Evolutionary conservation across 2,888 invertebrate species (phyloP), one percentile per base, ranked within the genome.

Genomic region (Tanytarsus gracilentus): DNA sequence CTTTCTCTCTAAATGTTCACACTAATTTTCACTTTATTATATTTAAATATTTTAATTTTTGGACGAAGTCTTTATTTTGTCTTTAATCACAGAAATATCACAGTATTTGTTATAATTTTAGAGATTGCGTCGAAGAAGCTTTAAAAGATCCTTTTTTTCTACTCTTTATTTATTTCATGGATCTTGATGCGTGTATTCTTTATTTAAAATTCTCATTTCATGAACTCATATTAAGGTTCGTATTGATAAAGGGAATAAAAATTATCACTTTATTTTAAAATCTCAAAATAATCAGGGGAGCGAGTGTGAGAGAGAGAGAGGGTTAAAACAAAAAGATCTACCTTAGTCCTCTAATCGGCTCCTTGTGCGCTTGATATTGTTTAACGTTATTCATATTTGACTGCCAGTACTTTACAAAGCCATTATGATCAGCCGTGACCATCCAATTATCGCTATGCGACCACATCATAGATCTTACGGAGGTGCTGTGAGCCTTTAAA

Each of bases 321-420:
- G n/a, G n/a, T n/a, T 52, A 53, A 51, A 53, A 53, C 53, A 29
- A 30, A 53, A 53, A 36, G 69, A 70, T 77, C 80, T 86, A 93
- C 92, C 91, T 91, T 80, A 99, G 88, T 78, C 97, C 97, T 76
- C 99, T 85, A 68, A 99, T 88, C 65, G 99, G 93, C 81, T 99
- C 99, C 83, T 99, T 98, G 77, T 99, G 99, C 61, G 98, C 99
- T 78, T 98, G 98, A 80, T 95, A 99, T 96, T 99, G 98, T 82
- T 99, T 98, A 62, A 99, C 99, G 78, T 99, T 99, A 79, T 99
- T 99, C 99, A 99, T 99, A 77, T 99, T 99, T 68, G 96, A 94
- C 80, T 99, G 99, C 99, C 99, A 99, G 78, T 99, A 99, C 72
- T 99, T 99, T 65, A 99, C 94, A 74, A 92, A 99, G 63, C 99